Base-by-base conservation (phyloP, 2,888 invertebrate genomes). In the Lycaena phlaeas region DNA sequence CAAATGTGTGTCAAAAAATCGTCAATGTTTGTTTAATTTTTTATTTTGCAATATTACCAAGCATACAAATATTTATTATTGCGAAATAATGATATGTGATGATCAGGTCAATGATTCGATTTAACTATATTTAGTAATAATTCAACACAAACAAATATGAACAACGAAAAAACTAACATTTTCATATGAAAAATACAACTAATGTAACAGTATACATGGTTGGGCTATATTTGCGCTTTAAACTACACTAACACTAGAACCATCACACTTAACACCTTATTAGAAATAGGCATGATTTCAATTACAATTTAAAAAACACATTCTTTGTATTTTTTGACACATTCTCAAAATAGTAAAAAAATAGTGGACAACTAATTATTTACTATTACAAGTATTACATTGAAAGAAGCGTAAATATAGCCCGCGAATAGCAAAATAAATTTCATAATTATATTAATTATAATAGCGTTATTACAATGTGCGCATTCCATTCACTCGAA, bases 61-160 rank as follows among this genome's bases (percentile, higher is more conserved):
- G 14, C 29, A 25, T 41, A 29, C 29, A 25, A 41, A 30, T 29
- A 22, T 29, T n/a, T 37, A 22, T 41, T n/a, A 25, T 29, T 25
- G 36, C 26, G 26, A 34, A 38, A 42, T 18, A 38, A 49, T 65
- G 65, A 66, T 64, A 66, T 66, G 64, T 63, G 44, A 52, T 48
- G 56, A 54, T 63, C 63, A 63, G 62, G 62, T 63, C 49, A 50
- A 57, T 11, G 34, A 34, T n/a, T n/a, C n/a, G n/a, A n/a, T 34
- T 31, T 9, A 34, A 34, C 49, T 52, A 51, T 36, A 44, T 39
- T 30, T 36, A 37, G 30, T 34, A 41, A 5, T 7, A 22, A 7
- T 22, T 22, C 22, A 22, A 39, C 38, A 36, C 22, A 14, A 28
- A 28, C 27, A 18, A 28, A n/a, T n/a, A n/a, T n/a, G n/a, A n/a